Base-by-base conservation (phyloP, 2,797 vertebrate genomes). In the Pogoniulus pusillus region DNA sequence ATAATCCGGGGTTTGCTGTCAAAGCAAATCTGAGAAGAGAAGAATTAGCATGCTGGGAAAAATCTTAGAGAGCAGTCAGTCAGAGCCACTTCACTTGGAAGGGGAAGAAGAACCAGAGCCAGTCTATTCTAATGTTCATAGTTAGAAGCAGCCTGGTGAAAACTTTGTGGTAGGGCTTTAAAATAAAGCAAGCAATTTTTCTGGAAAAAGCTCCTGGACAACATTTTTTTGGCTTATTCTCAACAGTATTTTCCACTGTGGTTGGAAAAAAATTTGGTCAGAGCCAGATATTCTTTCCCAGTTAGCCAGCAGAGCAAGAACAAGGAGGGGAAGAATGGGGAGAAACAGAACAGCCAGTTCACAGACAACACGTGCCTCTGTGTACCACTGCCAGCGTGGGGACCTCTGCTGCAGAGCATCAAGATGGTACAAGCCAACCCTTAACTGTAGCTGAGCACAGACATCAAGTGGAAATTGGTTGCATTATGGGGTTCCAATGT, bases 1-100 rank as follows among this genome's bases (percentile, higher is more conserved):
- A 99, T 99, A 95, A 99, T 99, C 92, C 98, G 98, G 94, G 99
- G 99, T 96, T 99, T 99, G 97, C 99, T 99, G 97, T 99, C 99
- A 97, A 99, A 99, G 97, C 99, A 99, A 98, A 99, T 99, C 99
- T 99, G 97, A 90, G 85, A 93, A 87, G 32, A 77, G 83, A 78
- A 94, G 75, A 90, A 94, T 68, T 55, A 78, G 73, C 47, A 37
- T 39, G 45, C 89, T 71, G 73, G 37, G 66, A 65, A 94, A 94
- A 80, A 82, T 65, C 58, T 85, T 82, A 69, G 58, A 94, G 65
- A 93, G 94, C 55, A 63, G 53, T 29, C 54, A 84, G 93, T 73
- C 86, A 80, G 73, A 89, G 65, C 39, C 4, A 51, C 63, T 78
- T 87, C 7, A 27, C 49, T 93, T 73, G 83, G 66, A 92, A 90